Base-by-base conservation (phyloP, 2,797 vertebrate species). In the Tympanoctomys barrerae region DNA sequence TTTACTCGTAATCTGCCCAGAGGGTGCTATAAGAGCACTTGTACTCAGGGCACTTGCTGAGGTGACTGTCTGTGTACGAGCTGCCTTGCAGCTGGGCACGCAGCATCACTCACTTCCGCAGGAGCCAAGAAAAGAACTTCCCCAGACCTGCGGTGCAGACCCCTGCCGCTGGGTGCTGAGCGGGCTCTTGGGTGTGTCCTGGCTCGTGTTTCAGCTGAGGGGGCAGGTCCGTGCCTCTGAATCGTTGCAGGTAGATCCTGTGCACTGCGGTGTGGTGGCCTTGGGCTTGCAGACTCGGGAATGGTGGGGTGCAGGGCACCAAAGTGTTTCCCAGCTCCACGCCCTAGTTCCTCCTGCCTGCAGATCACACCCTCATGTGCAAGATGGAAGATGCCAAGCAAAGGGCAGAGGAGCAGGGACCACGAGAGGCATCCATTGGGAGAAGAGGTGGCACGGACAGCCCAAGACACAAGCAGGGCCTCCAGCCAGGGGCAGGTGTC, bases 151-250 rank as follows among this genome's bases (percentile, higher is more conserved):
- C 33, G n/a, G 12, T 10, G 0, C 11, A 14, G 66, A 16, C 18
- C 9, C 39, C 39, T 39, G 39, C 39, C 49, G 13, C 61, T 14
- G 1, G 0, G 0, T 26, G 22, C 8, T 4, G 36, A 18, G 42
- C 1, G 0, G 13, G n/a, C 64, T 16, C 10, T 16, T 2, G 0
- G 31, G 39, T n/a, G 26, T 28, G 7, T 9, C 54, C 33, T 79
- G 0, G 91, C 52, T 54, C 87, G 5, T 21, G 2, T 28, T 33
- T 31, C 1, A 5, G 49, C 39, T 39, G 42, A 42, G 84, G 82
- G 68, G 66, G 14, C 11, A 42, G 61, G 31, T 14, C 28, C 14
- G 13, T 0, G 1, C 18, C 14, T 12, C 0, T 64, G 61, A n/a
- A 13, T 3, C 1, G 7, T 61, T 36, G 10, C n/a, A n/a, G 24